Base-by-base conservation (phyloP, 2,797 vertebrate species). In the Fringilla coelebs region DNA sequence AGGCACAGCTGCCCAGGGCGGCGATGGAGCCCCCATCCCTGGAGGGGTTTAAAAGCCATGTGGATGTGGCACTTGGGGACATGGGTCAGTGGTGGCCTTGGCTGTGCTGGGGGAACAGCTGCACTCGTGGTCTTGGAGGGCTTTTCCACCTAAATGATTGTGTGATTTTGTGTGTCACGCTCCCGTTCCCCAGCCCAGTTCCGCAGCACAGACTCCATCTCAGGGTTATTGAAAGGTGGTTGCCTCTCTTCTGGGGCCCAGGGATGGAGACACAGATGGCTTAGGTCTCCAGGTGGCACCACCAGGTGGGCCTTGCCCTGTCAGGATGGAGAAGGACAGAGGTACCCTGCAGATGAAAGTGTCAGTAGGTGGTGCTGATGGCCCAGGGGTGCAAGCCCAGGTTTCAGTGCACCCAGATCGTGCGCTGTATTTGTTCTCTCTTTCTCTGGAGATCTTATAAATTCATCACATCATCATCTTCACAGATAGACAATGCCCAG, bases 281-380 rank as follows among this genome's bases (percentile, higher is more conserved):
- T 58, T 15, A 55, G 28, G 4, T 81, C 31, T 45, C 12, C n/a
- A 51, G 29, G 12, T 26, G 26, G 34, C 13, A 68, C 6, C 26
- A 22, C 11, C 7, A 38, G 18, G 32, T 17, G 55, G 40, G 11
- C 14, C 22, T n/a, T 12, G 13, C 34, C 1, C 13, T n/a, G 25
- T 5, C 52, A 13, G 22, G 40, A 34, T 36, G 29, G 12, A 76
- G 31, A 14, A 62, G 43, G 63, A 52, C 31, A 63, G 43, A 92
- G 36, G n/a, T 6, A 18, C 17, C 25, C 2, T 1, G 25, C 20
- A 76, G 60, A 34, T 20, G 25, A 24, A 77, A 32, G 32, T 76
- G 68, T 85, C 88, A 89, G 57, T 12, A 92, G 85, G 40, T 85
- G 92, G 84, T 90, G 85, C 81, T 92, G 84, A 90, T 67, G 62